A percentile compares a stretch with the other conserved stretches of the same genome.
Conservation (phyloP, 2,113 vertebrate genomes). For the Neodontobutis hainanensis region DNA sequence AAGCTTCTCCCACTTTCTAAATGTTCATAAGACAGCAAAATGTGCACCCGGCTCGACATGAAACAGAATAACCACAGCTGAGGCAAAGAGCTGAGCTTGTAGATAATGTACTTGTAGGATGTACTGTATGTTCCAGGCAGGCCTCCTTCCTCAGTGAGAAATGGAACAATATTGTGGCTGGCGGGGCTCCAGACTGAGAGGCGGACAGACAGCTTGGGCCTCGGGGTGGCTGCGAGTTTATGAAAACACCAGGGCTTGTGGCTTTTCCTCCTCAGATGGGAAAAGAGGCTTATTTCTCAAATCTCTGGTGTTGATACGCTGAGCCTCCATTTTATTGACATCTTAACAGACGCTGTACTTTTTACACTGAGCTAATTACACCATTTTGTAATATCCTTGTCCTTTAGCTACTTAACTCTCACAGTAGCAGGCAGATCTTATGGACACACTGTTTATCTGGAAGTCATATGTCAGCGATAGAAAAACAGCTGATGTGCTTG, state of each 20-base stretch:
- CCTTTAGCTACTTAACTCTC: constrained; percentile 25
- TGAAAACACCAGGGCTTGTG: constrained; percentile 64
- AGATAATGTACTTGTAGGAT: not conserved
- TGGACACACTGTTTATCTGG: constrained; percentile 24
- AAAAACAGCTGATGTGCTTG: constrained; percentile 8
- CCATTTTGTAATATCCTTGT: constrained; percentile 42
- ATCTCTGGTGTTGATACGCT: constrained; percentile 43
- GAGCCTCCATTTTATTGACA: constrained; percentile 30
- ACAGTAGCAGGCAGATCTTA: constrained; percentile 25
- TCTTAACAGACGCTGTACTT: constrained; percentile 46
- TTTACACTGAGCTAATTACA: constrained; percentile 58
- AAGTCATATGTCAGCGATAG: not conserved
- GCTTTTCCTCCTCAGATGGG: constrained; percentile 30
- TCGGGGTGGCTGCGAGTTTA: constrained; percentile 57
- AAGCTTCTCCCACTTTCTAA: constrained; percentile 3
- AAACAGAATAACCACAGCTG: constrained; percentile 1
- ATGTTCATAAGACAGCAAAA: constrained; percentile 7
- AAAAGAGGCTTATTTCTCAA: constrained; percentile 44
- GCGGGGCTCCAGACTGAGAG: constrained; percentile 45
- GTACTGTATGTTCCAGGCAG: constrained; percentile 10
- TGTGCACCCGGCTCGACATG: not conserved
- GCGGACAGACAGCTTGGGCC: constrained; percentile 15
- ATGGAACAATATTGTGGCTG: constrained; percentile 62
- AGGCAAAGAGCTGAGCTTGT: constrained; percentile 24
- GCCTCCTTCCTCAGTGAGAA: constrained; percentile 42